These are phyloP conservation scores for Operophtera brumata DNA, from an alignment of 2,888 invertebrate genomes.

Conservation along the genomic window DNA sequence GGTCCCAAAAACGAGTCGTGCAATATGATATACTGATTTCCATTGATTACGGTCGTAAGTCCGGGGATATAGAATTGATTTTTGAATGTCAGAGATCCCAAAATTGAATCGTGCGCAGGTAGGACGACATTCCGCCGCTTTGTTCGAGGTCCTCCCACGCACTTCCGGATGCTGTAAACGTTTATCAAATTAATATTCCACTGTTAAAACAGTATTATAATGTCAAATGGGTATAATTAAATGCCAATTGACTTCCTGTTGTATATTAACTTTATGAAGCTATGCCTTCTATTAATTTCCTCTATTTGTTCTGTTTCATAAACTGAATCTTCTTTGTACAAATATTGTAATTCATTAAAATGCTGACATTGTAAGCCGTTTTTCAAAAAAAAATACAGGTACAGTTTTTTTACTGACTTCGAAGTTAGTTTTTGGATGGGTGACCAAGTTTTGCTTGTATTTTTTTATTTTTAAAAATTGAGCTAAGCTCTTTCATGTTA, in stretches of 20 bases:
- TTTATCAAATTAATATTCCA: conserved; percentile 49
- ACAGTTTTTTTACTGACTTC: too few relatives aligned
- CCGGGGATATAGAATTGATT: neutral
- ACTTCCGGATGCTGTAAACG: conserved; percentile 66
- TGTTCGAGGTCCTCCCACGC: conserved; percentile 67
- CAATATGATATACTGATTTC: conserved; percentile 40
- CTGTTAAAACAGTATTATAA: conserved; percentile 46
- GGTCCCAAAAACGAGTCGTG: conserved; percentile 35
- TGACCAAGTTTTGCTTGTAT: too few relatives aligned
- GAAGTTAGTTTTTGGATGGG: too few relatives aligned
- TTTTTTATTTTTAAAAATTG: too few relatives aligned
- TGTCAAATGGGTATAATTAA: conserved; percentile 33
- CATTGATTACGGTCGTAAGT: neutral
- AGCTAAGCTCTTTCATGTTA: too few relatives aligned
- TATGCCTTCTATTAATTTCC: neutral
- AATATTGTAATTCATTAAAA: too few relatives aligned
- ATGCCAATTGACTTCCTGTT: conserved; percentile 14
- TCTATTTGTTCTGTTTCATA: neutral
- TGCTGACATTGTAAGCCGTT: too few relatives aligned
- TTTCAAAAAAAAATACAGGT: too few relatives aligned
- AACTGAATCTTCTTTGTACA: too few relatives aligned
- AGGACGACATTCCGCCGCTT: conserved; percentile 67
- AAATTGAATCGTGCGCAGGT: conserved; percentile 53
- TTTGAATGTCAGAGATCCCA: conserved; percentile 14
- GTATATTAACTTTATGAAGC: neutral